Evolutionary conservation across 2,797 vertebrate species (phyloP).

Genomic region (Apogon talboti): DNA sequence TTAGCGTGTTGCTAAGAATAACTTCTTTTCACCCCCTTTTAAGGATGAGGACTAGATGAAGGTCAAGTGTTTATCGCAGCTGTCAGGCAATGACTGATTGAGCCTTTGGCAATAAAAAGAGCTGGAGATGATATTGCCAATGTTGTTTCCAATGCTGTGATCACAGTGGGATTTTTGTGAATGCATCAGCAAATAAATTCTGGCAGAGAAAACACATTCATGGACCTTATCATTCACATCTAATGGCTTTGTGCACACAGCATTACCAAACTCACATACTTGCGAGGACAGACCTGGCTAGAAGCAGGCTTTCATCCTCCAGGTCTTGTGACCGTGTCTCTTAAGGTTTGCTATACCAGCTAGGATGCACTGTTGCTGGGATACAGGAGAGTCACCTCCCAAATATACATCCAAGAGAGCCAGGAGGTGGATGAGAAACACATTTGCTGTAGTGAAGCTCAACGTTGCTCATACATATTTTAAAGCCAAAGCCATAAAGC

Average conservation of each 20-base stretch:
- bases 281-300: conserved; percentile 4
- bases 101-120: background rate
- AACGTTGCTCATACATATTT: conserved; percentile 78
- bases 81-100: conserved; percentile 6
- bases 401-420: conserved; percentile 63
- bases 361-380: conserved; percentile 65
- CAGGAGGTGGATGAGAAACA: conserved; percentile 65
- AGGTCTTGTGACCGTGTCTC: conserved; percentile 31
- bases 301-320: conserved; percentile 24
- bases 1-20: conserved; percentile 8
- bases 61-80: background rate
- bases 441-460: conserved; percentile 70
- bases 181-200: conserved; percentile 10
- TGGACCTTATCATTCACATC: background rate
- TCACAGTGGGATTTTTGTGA: background rate
- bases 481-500: conserved; percentile 49
- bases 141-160: conserved; percentile 5
- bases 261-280: background rate
- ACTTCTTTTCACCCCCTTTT: background rate
- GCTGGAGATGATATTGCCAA: background rate
- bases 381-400: conserved; percentile 56
- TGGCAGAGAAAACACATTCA: conserved; percentile 1
- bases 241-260: background rate
- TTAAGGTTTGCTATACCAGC: conserved; percentile 24
- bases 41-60: conserved; percentile 8